These are phyloP conservation scores for Trissolcus brochymenae DNA, from an alignment of 2,888 invertebrate genomes.

Conservation along the genomic window DNA sequence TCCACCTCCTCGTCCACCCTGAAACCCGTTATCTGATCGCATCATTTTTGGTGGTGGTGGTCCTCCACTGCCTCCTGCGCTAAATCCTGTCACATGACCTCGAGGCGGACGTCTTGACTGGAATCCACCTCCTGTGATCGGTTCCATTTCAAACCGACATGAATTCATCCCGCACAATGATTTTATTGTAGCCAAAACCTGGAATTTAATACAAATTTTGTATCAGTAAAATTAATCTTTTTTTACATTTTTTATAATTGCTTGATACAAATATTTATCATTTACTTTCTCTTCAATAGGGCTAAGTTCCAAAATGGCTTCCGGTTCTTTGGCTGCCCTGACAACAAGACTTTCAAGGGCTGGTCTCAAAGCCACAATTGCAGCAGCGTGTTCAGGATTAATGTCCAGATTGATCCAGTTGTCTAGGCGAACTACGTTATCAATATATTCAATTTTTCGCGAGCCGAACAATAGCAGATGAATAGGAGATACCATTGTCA, in stretches of 20 bases:
- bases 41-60: conserved; percentile 75
- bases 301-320: conserved; percentile 82
- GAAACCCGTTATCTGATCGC: conserved; percentile 65
- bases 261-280: neutral
- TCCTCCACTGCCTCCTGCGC: conserved; percentile 41
- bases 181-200: conserved; percentile 84
- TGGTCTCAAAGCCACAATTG: conserved; percentile 90
- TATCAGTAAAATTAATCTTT: neutral
- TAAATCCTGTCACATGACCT: conserved; percentile 72
- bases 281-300: conserved; percentile 81
- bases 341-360: conserved; percentile 91
- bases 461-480: conserved; percentile 95
- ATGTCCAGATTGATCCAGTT: conserved; percentile 96
- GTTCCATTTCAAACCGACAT: conserved; percentile 83
- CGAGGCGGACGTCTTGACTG: conserved; percentile 78
- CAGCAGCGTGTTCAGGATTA: conserved; percentile 86
- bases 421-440: conserved; percentile 88
- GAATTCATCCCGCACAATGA: conserved; percentile 87
- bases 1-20: conserved; percentile 57
- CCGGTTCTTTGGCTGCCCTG: conserved; percentile 87
- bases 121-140: conserved; percentile 77
- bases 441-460: conserved; percentile 89
- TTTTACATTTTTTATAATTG: neutral
- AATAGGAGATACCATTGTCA: conserved; percentile 96
- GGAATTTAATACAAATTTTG: conserved; percentile 44